Evolutionary conservation across 1,140 invertebrate genomes (phyloP).

Genomic region (Ectropis grisescens): DNA sequence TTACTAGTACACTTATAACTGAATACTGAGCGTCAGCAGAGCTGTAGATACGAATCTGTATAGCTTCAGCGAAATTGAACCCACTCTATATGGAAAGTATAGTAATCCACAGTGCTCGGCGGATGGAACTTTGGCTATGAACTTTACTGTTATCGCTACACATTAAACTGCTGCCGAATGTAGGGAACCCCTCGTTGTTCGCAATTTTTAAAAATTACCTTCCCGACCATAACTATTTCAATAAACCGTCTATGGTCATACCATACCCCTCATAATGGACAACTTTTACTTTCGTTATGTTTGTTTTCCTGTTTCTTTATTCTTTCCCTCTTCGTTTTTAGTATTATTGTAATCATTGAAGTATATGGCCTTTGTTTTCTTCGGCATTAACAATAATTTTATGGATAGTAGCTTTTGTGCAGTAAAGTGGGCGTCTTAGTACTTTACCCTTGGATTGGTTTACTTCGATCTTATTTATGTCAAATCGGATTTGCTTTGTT

Average conservation of each 20-base stretch:
- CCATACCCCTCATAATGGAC: conserved; percentile 34
- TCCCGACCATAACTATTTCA: conserved; percentile 54
- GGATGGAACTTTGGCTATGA: conserved; percentile 51
- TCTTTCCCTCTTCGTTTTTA: conserved; percentile 18
- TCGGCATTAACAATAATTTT: background rate
- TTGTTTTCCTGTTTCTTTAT: conserved; percentile 29
- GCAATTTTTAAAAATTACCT: conserved; percentile 63
- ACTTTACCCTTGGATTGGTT: too few relatives aligned
- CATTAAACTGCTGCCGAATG: conserved; percentile 53
- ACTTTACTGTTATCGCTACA: conserved; percentile 60
- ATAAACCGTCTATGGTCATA: conserved; percentile 53
- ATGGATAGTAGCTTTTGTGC: too few relatives aligned
- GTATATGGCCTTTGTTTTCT: conserved; percentile 14
- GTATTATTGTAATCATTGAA: conserved; percentile 20
- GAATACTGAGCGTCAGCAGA: background rate
- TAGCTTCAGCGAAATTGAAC: conserved; percentile 43
- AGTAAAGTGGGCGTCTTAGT: too few relatives aligned
- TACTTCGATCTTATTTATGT: too few relatives aligned
- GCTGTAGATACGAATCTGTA: conserved; percentile 36
- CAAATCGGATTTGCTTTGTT: too few relatives aligned
- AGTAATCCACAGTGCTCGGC: conserved; percentile 45
- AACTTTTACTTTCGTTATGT: conserved; percentile 49
- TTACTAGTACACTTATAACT: too few relatives aligned
- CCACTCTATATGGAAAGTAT: conserved; percentile 37
- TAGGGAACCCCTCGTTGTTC: conserved; percentile 30